Percentiles rank a stretch among this genome's conserved stretches.
phyloP scores from a whole-genome alignment of 2,888 invertebrate genomes.

The Drosophila infuscata region DNA sequence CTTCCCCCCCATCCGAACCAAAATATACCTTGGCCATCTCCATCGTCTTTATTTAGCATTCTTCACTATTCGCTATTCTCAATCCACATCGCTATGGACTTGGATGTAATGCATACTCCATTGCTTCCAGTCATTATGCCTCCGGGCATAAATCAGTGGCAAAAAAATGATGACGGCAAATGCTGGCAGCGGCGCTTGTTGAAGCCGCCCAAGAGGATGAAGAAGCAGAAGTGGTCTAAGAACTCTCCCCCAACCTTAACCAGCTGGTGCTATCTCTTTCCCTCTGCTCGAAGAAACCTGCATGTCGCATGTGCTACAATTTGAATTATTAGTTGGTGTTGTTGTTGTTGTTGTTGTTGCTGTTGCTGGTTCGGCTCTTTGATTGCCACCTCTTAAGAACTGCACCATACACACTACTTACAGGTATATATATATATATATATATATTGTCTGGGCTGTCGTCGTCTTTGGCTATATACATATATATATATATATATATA shows the following conservation, averaged over 20 bases:
- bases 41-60: constrained; percentile 27
- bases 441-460: constrained; percentile 43
- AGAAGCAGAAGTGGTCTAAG: constrained; percentile 17
- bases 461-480: constrained; percentile 41
- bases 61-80: constrained; percentile 31
- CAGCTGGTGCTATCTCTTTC: constrained; percentile 20
- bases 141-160: constrained; percentile 66
- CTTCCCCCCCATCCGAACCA: neutral
- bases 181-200: constrained; percentile 23
- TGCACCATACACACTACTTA: constrained; percentile 54
- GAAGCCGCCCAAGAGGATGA: constrained; percentile 8
- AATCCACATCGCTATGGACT: constrained; percentile 34
- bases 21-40: neutral
- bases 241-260: constrained; percentile 20
- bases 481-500: constrained; percentile 40
- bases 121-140: constrained; percentile 73
- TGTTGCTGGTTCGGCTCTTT: constrained; percentile 54
- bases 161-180: constrained; percentile 56
- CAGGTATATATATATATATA: constrained; percentile 10
- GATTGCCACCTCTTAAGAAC: constrained; percentile 65
- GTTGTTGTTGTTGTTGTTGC: constrained; percentile 21
- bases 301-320: constrained; percentile 71
- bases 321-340: constrained; percentile 69
- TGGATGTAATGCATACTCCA: constrained; percentile 71
- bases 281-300: constrained; percentile 3